Evolutionary conservation across 2,888 invertebrate species (phyloP).

Genomic region (Agapostemon virescens): DNA sequence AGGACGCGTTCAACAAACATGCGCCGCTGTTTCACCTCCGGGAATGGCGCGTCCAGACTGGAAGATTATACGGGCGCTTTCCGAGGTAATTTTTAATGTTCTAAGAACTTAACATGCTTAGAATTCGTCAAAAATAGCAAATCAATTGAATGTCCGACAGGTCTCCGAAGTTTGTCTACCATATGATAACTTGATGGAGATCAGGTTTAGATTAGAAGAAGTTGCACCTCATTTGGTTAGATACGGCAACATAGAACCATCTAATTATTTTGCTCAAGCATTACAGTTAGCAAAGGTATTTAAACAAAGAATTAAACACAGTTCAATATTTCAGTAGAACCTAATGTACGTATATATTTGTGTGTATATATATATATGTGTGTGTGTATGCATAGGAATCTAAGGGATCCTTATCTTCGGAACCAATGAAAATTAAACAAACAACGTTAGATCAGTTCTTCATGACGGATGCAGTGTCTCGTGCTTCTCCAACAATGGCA

Average conservation of each 20-base stretch:
- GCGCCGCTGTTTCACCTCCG: constrained; percentile 93
- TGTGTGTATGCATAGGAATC: constrained; percentile 62
- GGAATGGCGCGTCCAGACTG: constrained; percentile 97
- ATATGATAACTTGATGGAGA: constrained; percentile 92
- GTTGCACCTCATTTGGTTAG: constrained; percentile 94
- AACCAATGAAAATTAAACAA: constrained; percentile 86
- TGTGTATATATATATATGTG: constrained; percentile 9
- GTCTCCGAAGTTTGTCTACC: constrained; percentile 86
- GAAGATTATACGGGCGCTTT: constrained; percentile 98
- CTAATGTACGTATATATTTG: neutral
- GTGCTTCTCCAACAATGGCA: constrained; percentile 99
- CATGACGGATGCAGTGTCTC: constrained; percentile 98
- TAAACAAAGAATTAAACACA: constrained; percentile 3
- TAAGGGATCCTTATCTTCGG: constrained; percentile 66
- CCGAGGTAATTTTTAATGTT: constrained; percentile 86
- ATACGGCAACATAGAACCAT: constrained; percentile 91
- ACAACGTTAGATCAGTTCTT: constrained; percentile 91
- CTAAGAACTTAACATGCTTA: neutral
- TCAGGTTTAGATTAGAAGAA: constrained; percentile 90
- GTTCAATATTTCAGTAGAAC: neutral
- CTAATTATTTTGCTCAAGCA: constrained; percentile 92
- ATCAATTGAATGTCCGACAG: constrained; percentile 72
- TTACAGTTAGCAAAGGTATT: constrained; percentile 86
- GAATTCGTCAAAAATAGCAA: neutral
- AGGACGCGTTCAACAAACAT: constrained; percentile 96